phyloP scores from a whole-genome alignment of 2,797 vertebrate species.

The Pseudomugil tenellus region DNA sequence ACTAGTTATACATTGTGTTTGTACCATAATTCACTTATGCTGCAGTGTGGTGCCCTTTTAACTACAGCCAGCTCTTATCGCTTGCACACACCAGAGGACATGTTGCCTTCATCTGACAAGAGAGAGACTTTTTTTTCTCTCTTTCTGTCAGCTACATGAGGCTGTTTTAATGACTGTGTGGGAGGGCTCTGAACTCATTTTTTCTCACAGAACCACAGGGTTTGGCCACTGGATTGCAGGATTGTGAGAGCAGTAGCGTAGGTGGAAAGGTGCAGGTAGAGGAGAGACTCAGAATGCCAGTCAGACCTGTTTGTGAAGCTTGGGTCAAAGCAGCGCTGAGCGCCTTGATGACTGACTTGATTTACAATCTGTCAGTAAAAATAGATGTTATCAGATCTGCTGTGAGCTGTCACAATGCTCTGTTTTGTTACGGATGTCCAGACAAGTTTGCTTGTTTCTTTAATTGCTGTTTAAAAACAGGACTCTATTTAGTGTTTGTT shows the following conservation, averaged over 20 bases:
- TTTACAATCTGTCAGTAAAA: conserved; percentile 47
- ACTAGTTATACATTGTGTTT: not conserved
- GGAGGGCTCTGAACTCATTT: conserved; percentile 58
- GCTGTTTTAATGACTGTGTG: conserved; percentile 69
- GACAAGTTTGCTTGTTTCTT: conserved; percentile 16
- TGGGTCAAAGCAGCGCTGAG: conserved; percentile 16
- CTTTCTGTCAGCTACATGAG: conserved; percentile 26
- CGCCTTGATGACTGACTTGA: conserved; percentile 15
- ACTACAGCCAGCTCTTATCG: conserved; percentile 20
- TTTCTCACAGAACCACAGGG: conserved; percentile 21
- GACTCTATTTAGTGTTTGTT: not conserved
- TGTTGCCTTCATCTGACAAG: conserved; percentile 30
- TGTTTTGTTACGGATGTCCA: not conserved
- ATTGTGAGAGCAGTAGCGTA: conserved; percentile 38
- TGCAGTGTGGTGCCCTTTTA: conserved; percentile 26
- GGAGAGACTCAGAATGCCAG: conserved; percentile 48
- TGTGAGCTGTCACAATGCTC: not conserved
- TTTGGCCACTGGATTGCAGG: conserved; percentile 25
- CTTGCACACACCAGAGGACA: conserved; percentile 22
- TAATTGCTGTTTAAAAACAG: conserved; percentile 32
- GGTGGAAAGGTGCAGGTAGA: conserved; percentile 40
- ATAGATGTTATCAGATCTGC: conserved; percentile 12
- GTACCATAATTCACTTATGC: conserved; percentile 24
- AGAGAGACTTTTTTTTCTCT: conserved; percentile 6
- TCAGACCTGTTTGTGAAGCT: conserved; percentile 56